Evolutionary conservation across 2,888 invertebrate species (phyloP), one percentile per base, ranked within the genome.

Genomic region (Macrophya annulata): DNA sequence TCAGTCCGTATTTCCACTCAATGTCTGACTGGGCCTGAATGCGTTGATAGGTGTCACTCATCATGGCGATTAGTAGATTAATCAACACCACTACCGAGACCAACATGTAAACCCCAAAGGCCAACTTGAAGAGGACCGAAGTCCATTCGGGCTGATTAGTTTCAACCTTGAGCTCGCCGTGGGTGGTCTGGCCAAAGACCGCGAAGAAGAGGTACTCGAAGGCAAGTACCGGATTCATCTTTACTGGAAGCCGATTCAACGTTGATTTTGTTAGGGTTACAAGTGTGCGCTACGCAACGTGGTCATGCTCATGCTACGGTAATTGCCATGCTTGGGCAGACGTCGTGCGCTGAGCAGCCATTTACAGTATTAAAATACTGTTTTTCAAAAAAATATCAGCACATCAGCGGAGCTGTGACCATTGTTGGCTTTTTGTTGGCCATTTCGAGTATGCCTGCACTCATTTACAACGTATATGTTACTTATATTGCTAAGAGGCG

Each of bases 21-120:
- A 96, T 96, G 92, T 97, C 97, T 4, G 96, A 97, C 92, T 96
- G 96, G 40, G 99, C 99, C 96, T 99, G 98, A 93, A 99, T 99
- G 93, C 99, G 96, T 94, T 99, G 99, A 95, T 99, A 99, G 92
- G 99, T 99, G 96, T 99, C 99, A 94, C 99, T 99, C 99, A 99
- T 99, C 99, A 99, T 99, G 95, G 99, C 99, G 96, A 99, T 99
- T 94, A 99, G 97, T 94, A 99, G 97, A 95, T 99, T 99, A 95
- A 99, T 98, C 93, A 99, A 96, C 93, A 99, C 99, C 94, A 99
- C 98, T 93, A 99, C 97, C 90, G 99, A 98, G 94, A 99, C 98
- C 96, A 99, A 96, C 96, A 99, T 97, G 96, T 99, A 99, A 94
- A 98, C 96, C 91, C 99, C 99, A 95, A 99, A 99, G 92, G 99